Evolutionary conservation across 2,888 invertebrate species (phyloP), one percentile per base, ranked within the genome.

Genomic region (Cryptus armator): DNA sequence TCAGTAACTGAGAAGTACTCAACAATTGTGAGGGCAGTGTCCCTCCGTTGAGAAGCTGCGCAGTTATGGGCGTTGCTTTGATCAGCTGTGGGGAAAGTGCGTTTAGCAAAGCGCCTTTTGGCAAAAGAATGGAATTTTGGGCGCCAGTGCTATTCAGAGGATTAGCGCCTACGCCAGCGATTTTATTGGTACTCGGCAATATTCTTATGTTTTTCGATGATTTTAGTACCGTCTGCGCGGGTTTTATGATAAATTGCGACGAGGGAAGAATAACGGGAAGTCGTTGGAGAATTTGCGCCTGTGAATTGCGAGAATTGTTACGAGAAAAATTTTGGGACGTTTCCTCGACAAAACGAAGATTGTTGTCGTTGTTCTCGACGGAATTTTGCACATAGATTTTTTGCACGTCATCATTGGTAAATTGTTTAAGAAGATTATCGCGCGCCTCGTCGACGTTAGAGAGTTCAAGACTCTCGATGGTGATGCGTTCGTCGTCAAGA

Each of bases 211-310:
- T 92, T 85, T 92, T 93, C 3, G 88, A 70, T 4, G 89, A 86
- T 70, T 91, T 92, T 12, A 91, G 68, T 24, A 91, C 81, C 16
- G 90, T 91, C 86, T 91, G 91, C 3, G 91, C 80, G 3, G 92
- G 91, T 79, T 92, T 93, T 3, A 92, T 75, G 14, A 92, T 89
- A 74, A 91, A 91, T 77, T 92, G 92, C n/a, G 92, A 91, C 3
- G 92, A 90, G 7, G 92, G 91, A 53, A 92, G 74, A 53, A 91
- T 87, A 9, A 90, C 86, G 3, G 91, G 90, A 80, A 91, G 68
- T 46, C 90, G 91, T 59, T 91, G 89, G 6, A 91, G 83, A 59
- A 91, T 90, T 80, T 91, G 92, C 2, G 90, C 87, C 62, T 90
- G 90, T 5, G 91, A 89, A 77, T 75, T 88, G 3, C 89, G 76